Percentiles rank a stretch among this genome's conserved stretches.
phyloP scores from a whole-genome alignment of 2,797 vertebrate species.

The Acipenser ruthenus region DNA sequence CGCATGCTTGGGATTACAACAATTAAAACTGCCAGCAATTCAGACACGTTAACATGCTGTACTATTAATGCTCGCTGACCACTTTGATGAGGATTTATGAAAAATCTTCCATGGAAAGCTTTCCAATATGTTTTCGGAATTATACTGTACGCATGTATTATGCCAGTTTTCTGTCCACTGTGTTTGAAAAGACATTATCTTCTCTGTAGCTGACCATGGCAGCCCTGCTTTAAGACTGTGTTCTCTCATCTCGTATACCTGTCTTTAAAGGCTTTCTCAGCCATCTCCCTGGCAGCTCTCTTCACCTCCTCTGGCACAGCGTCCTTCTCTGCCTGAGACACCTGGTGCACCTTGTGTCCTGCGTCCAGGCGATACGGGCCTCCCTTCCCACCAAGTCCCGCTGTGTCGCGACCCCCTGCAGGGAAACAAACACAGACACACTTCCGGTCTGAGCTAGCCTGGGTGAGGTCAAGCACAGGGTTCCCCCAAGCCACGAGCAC shows the following conservation, averaged over 20 bases:
- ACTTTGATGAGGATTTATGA: background rate
- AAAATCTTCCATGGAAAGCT: too few relatives aligned
- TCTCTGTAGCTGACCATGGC: background rate
- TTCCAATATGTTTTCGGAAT: too few relatives aligned
- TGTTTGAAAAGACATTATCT: constrained; percentile 11
- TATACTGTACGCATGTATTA: too few relatives aligned
- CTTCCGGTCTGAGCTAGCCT: background rate
- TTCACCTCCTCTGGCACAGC: constrained; percentile 86
- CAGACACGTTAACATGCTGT: background rate
- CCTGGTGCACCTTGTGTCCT: constrained; percentile 82
- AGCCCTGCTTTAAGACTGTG: background rate
- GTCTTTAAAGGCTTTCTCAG: constrained; percentile 80
- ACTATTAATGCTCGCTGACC: background rate
- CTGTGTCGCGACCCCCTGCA: constrained; percentile 90
- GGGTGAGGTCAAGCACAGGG: too few relatives aligned
- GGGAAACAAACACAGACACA: background rate
- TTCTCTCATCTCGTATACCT: constrained; percentile 50
- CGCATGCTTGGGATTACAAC: constrained; percentile 28
- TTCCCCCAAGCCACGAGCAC: too few relatives aligned
- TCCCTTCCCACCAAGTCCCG: constrained; percentile 89
- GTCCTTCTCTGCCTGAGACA: constrained; percentile 88
- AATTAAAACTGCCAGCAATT: background rate
- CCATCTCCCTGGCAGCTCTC: constrained; percentile 87
- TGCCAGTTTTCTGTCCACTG: background rate
- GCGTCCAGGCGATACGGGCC: constrained; percentile 89